phyloP scores from a whole-genome alignment of 2,888 invertebrate genomes.

The Amphimallon solstitiale region DNA sequence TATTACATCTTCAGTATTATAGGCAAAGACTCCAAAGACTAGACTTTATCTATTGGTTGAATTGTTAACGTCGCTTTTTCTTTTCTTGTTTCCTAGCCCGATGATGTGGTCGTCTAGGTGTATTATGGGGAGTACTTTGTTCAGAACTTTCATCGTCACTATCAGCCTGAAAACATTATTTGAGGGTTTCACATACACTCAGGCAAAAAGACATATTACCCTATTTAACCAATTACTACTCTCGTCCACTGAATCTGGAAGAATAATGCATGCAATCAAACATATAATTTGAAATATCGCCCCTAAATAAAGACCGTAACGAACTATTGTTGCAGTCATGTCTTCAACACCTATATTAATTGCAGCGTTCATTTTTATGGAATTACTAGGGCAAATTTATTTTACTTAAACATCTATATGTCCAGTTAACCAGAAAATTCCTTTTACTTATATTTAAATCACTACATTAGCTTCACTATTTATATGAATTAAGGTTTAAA shows the following conservation, averaged over 20 bases:
- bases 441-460: too few species aligned
- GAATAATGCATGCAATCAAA: slow-evolving; percentile 82
- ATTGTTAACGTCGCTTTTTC: slow-evolving; percentile 72
- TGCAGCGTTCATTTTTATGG: slow-evolving; percentile 59
- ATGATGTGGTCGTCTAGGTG: slow-evolving; percentile 73
- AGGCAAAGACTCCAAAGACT: too few species aligned
- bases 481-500: too few species aligned
- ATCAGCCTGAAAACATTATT: slow-evolving; percentile 63
- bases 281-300: slow-evolving; percentile 90
- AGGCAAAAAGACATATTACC: slow-evolving; percentile 56
- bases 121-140: slow-evolving; percentile 76
- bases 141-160: slow-evolving; percentile 80
- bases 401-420: neutral
- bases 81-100: slow-evolving; percentile 74
- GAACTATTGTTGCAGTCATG: slow-evolving; percentile 76
- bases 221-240: slow-evolving; percentile 62
- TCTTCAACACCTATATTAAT: slow-evolving; percentile 73
- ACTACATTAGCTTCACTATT: too few species aligned
- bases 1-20: too few species aligned
- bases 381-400: too few species aligned
- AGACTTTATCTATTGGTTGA: neutral
- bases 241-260: slow-evolving; percentile 72
- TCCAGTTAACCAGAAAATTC: too few species aligned
- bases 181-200: too few species aligned
- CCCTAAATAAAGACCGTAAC: slow-evolving; percentile 85